Conservation (phyloP, 2,888 invertebrate genomes). For the Cremastinae sp. region DNA sequence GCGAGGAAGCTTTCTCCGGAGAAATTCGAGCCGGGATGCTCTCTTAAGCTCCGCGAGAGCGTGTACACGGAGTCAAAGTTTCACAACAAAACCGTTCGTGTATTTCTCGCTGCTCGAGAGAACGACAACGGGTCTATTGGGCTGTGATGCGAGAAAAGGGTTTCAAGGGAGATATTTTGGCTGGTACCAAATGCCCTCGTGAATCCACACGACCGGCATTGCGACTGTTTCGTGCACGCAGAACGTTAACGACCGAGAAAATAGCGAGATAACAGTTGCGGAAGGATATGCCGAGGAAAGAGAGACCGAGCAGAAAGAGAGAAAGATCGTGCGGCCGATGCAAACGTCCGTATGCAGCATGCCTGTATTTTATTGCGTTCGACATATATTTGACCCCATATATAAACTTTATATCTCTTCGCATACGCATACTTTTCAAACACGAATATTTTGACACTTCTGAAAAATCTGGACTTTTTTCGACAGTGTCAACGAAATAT, state of each 20-base stretch:
- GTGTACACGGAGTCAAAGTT: slow-evolving; percentile 39
- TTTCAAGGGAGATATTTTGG: slow-evolving; percentile 31
- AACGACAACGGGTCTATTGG: neutral
- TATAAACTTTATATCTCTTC: slow-evolving; percentile 1
- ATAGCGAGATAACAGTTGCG: slow-evolving; percentile 60
- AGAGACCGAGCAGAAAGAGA: slow-evolving; percentile 23
- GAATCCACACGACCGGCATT: slow-evolving; percentile 49
- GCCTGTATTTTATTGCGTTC: slow-evolving; percentile 40
- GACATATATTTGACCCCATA: slow-evolving; percentile 44
- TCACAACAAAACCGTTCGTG: slow-evolving; percentile 49
- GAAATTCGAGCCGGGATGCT: slow-evolving; percentile 39
- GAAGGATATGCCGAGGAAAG: slow-evolving; percentile 47
- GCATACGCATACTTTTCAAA: too few relatives aligned
- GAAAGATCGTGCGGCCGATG: slow-evolving; percentile 43
- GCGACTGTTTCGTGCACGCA: slow-evolving; percentile 21
- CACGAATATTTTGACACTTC: too few relatives aligned
- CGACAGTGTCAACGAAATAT: too few relatives aligned
- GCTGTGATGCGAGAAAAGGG: slow-evolving; percentile 15
- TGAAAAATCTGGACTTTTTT: too few relatives aligned
- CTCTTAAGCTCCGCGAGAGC: slow-evolving; percentile 26
- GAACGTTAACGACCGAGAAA: slow-evolving; percentile 56
- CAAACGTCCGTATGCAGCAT: slow-evolving; percentile 30
- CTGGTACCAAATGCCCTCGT: slow-evolving; percentile 43
- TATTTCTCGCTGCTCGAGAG: slow-evolving; percentile 14
- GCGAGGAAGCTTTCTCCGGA: slow-evolving; percentile 13